Evolutionary conservation across 2,888 invertebrate genomes (phyloP).

Genomic region (Leucophora obtusa): DNA sequence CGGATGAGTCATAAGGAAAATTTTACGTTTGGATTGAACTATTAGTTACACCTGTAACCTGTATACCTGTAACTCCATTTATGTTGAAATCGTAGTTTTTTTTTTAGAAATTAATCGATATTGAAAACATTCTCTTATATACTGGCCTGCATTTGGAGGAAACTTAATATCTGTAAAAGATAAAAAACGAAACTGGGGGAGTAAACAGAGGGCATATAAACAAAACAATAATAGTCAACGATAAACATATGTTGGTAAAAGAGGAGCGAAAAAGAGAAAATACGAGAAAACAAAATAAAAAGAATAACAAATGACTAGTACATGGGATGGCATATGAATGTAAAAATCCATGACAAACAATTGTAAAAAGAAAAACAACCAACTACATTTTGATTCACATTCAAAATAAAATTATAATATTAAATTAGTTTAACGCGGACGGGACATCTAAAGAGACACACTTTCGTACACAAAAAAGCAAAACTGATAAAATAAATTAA

Average conservation of each 20-base stretch:
- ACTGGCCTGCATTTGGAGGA: conserved; percentile 3
- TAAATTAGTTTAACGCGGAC: conserved; percentile 59
- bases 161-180: conserved; percentile 38
- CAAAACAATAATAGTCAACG: conserved; percentile 10
- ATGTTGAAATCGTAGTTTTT: no score
- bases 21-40: no score
- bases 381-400: conserved; percentile 18
- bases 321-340: conserved; percentile 27
- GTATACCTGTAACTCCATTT: no score
- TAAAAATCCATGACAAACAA: conserved; percentile 41
- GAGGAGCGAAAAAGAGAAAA: conserved; percentile 25
- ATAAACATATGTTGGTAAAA: conserved; percentile 25
- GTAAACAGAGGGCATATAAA: conserved; percentile 9
- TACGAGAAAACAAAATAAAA: conserved; percentile 34
- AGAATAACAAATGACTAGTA: conserved; percentile 13
- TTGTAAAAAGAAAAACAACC: not conserved
- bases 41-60: no score
- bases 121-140: no score
- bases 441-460: conserved; percentile 50
- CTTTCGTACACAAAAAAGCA: not conserved
- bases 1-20: no score
- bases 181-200: conserved; percentile 30
- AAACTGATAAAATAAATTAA: not conserved
- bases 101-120: no score
- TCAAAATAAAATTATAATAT: conserved; percentile 48